Percentiles rank a stretch among this genome's conserved stretches.
phyloP scores from a whole-genome alignment of 1,140 invertebrate species.

The Rhagoletis zephyria region DNA sequence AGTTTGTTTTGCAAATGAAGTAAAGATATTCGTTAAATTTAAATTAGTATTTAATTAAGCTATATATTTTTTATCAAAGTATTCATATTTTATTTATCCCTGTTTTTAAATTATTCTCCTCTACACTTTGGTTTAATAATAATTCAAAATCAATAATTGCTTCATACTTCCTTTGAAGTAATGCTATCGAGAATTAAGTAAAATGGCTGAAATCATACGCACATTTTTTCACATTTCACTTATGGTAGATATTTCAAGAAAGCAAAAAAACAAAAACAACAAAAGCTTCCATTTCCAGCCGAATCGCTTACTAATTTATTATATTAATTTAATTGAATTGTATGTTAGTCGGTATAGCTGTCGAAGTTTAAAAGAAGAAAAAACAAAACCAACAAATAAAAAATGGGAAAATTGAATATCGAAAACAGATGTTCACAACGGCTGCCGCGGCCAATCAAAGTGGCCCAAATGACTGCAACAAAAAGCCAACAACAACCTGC shows the following conservation, averaged over 20 bases:
- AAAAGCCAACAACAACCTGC: background rate
- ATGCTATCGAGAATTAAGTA: background rate
- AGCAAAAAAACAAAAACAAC: no score
- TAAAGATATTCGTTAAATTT: no score
- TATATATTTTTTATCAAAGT: no score
- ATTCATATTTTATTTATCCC: no score
- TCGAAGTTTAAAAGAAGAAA: background rate
- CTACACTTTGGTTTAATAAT: background rate
- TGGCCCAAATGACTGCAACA: conserved; percentile 35
- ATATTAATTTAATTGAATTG: conserved; percentile 51
- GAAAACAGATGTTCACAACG: conserved; percentile 48
- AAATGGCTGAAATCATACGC: conserved; percentile 41
- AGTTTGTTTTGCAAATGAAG: no score
- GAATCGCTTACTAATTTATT: conserved; percentile 36
- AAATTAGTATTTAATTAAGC: no score
- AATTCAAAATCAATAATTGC: conserved; percentile 27
- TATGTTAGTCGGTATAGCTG: conserved; percentile 30
- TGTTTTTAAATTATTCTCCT: no score
- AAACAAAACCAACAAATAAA: background rate
- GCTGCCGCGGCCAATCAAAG: conserved; percentile 23
- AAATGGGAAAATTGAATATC: conserved; percentile 8
- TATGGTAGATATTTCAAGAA: background rate
- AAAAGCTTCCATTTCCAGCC: no score
- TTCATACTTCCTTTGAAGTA: conserved; percentile 11
- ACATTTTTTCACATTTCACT: background rate